Base-by-base conservation (phyloP, 2,797 vertebrate species). In the Chromis chromis region DNA sequence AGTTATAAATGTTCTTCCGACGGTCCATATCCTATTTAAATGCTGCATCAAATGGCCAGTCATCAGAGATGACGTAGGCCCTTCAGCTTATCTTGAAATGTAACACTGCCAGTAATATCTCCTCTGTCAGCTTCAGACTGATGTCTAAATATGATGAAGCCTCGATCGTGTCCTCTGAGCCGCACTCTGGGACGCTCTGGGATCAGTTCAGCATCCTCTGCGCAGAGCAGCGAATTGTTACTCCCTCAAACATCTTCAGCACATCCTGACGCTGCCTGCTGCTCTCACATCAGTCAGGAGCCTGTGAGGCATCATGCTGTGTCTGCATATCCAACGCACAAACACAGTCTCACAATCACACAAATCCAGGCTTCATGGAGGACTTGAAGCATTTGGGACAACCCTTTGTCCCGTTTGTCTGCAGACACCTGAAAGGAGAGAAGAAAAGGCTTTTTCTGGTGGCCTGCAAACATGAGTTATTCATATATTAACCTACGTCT, bases 331-430 rank as follows among this genome's bases (percentile, higher is more conserved):
- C 85, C 83, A 65, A 79, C 22, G n/a, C 69, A 64, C 48, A 49
- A 46, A 70, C 55, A 6, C 64, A 19, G 33, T 16, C 22, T 28
- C 27, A 24, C 55, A 14, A 61, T 99, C 96, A 99, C 89, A 99
- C 98, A 72, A 98, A 99, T 65, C 97, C 97, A 1, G 98, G 98
- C 90, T 99, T 99, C 94, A 99, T 92, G 56, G 98, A 97, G 10
- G 95, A 94, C 63, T 96, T 96, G 65, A 96, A 96, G 83, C 98
- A 99, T 81, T 97, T 98, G 24, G 98, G 97, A 88, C 98, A 99
- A 56, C 96, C 97, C 50, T 96, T 96, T 5, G 96, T 96, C 74
- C 97, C 96, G 0, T 96, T 96, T 66, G 95, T 97, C 93, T 99
- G 97, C 40, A 99, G 95, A 92, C 98, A 99, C 93, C 98, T 99